Conservation (phyloP, 1,140 invertebrate genomes). For the Drosophila pseudoananassae region DNA sequence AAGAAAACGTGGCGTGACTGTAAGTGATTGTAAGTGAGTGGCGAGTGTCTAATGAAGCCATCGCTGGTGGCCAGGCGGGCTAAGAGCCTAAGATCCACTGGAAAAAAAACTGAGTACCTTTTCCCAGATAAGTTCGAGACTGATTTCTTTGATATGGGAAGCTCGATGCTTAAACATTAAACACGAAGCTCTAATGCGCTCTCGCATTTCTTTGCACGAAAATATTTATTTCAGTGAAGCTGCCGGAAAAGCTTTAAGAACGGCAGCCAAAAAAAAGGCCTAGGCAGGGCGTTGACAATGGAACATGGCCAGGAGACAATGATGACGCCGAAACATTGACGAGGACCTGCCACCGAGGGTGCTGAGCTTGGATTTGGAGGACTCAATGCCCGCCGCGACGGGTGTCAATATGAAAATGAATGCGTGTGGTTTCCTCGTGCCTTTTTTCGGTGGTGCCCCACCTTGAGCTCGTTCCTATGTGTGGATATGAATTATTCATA, state of each 20-base stretch:
- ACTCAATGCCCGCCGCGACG: constrained; percentile 53
- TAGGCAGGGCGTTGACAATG: constrained; percentile 56
- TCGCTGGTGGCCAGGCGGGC: constrained; percentile 27
- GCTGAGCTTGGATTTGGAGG: constrained; percentile 48
- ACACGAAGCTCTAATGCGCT: too few relatives aligned
- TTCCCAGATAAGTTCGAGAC: not conserved
- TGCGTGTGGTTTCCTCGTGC: constrained; percentile 50
- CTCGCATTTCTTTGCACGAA: not conserved
- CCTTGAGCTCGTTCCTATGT: constrained; percentile 45
- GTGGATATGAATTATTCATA: constrained; percentile 80
- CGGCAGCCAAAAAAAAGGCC: not conserved
- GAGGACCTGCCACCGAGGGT: constrained; percentile 56
- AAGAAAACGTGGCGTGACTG: constrained; percentile 36
- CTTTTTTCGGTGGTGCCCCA: constrained; percentile 6
- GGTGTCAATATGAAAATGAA: constrained; percentile 80
- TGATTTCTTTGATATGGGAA: too few relatives aligned
- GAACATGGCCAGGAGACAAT: constrained; percentile 57
- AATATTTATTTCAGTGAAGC: constrained; percentile 8
- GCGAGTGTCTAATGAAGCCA: constrained; percentile 50
- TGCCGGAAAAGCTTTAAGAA: constrained; percentile 38
- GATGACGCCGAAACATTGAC: constrained; percentile 68
- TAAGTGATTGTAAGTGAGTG: constrained; percentile 55
- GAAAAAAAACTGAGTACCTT: not conserved
- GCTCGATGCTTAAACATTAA: too few relatives aligned
- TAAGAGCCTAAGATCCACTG: constrained; percentile 12